Conservation (phyloP, 2,888 invertebrate species). For the Tenthredo distinguenda region DNA sequence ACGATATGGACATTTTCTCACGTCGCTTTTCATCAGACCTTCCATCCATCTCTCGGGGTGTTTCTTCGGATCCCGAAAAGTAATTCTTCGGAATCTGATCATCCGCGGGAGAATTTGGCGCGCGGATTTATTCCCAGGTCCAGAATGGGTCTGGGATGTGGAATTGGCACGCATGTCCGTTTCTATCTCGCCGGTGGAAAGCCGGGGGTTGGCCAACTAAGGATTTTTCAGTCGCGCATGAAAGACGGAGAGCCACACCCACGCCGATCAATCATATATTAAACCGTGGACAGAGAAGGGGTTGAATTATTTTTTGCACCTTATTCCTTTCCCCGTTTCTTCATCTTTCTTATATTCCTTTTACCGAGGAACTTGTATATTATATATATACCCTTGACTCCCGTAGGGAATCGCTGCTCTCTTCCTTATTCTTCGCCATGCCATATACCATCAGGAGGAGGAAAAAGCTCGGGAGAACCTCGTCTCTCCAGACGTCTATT, state of each 20-base stretch:
- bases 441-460: background rate
- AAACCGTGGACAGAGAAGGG: constrained; percentile 10
- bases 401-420: background rate
- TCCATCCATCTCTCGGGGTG: too few relatives aligned
- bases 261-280: constrained; percentile 37
- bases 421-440: background rate
- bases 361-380: background rate
- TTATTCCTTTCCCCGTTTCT: background rate
- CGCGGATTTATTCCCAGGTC: background rate
- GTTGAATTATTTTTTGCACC: background rate
- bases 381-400: background rate
- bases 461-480: background rate
- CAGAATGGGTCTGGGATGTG: background rate
- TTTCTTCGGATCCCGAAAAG: too few relatives aligned
- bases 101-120: background rate
- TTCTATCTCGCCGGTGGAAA: background rate
- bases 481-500: constrained; percentile 60
- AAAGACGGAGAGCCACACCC: constrained; percentile 45
- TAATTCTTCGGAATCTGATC: background rate
- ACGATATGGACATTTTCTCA: too few relatives aligned
- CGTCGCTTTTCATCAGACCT: too few relatives aligned
- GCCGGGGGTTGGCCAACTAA: constrained; percentile 28
- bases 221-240: constrained; percentile 8
- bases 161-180: constrained; percentile 40
- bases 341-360: background rate